Evolutionary conservation across 2,888 invertebrate genomes (phyloP), one percentile per base, ranked within the genome.

Genomic region (Coelinius sp.): DNA sequence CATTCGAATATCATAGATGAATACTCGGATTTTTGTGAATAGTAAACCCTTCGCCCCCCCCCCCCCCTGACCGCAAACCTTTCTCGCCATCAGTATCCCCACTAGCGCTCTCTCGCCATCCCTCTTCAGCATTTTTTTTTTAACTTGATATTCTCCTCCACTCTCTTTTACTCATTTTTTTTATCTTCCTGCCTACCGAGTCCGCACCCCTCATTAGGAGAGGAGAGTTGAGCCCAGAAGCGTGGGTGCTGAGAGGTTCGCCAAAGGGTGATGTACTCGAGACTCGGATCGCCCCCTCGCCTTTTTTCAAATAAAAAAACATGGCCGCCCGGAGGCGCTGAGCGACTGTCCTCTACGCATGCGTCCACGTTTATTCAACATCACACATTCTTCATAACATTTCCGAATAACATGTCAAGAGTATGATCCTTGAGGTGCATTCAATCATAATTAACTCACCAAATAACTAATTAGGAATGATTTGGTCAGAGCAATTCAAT

Each of bases 191-290:
- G 38, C 56, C 59, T 70, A 44, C 49, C 27, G 70, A 59, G 59
- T 67, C 52, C 64, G 70, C 69, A 73, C 75, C 75, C 80, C 83
- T 84, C 83, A 80, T 81, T 82, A 82, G 77, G 78, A 81, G 80
- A 78, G 78, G 76, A 80, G 20, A 20, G 20, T 44, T 44, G 41
- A 8, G 7, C 52, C 68, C 35, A 44, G 49, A 66, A 71, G 77
- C 82, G 82, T 78, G 81, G 83, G 80, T 81, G 82, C 83, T 82
- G 84, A 84, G 85, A 83, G 85, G 78, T 81, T 83, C 81, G 79
- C 81, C 83, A 82, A 84, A 84, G 84, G 83, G 82, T 79, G 75
- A 82, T 84, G 82, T 83, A 85, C 85, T 85, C 82, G 85, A 85
- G 82, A 80, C 68, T 67, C 62, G 69, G 68, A 74, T 72, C 84